Evolutionary conservation across 2,113 vertebrate genomes (phyloP).

Genomic region (Nesogale talazaci): DNA sequence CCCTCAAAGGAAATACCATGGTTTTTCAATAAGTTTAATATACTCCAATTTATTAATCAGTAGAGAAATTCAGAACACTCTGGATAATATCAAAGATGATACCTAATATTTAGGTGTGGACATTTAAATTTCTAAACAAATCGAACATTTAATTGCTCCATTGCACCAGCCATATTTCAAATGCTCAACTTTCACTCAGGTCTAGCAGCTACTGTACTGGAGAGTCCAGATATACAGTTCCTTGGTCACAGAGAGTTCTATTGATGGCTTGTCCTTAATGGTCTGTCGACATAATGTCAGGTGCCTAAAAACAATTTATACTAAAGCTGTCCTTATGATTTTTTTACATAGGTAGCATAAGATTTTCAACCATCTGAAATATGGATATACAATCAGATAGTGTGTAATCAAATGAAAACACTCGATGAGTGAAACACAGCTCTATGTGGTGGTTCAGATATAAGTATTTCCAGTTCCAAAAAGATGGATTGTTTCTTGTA

Average conservation of each 20-base stretch:
- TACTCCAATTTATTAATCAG: not conserved
- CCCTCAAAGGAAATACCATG: not conserved
- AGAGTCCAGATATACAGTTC: not conserved
- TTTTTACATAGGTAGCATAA: not conserved
- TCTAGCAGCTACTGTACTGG: not conserved
- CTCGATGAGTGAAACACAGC: no score
- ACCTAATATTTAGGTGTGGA: not conserved
- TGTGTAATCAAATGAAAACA: no score
- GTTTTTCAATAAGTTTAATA: not conserved
- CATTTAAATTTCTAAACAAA: not conserved
- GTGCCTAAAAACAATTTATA: not conserved
- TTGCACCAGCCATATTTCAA: no score
- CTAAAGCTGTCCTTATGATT: not conserved
- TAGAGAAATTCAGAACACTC: not conserved
- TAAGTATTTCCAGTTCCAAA: no score
- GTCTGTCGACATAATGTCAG: not conserved
- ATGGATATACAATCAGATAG: no score
- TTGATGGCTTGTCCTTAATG: fast-evolving
- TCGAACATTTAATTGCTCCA: not conserved
- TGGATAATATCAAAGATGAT: not conserved
- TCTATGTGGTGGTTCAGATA: no score
- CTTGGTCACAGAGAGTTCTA: not conserved
- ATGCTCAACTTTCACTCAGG: no score
- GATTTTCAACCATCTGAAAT: no score
- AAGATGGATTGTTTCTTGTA: no score